Evolutionary conservation across 2,888 invertebrate genomes (phyloP), one percentile per base, ranked within the genome.

Genomic region (Athalia cordata): DNA sequence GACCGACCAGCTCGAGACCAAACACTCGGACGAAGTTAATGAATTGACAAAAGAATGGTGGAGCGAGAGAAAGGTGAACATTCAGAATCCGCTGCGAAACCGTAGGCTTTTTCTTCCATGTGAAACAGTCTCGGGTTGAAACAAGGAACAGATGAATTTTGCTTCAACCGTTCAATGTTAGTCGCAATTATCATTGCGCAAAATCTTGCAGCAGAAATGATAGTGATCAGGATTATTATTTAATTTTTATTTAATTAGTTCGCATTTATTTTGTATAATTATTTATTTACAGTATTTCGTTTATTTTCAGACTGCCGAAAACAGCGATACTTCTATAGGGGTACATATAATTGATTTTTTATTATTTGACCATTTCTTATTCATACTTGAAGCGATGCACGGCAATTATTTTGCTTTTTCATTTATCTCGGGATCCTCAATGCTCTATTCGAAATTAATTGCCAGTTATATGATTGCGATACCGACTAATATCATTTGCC

Each of bases 1-100:
- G 81, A 85, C 82, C 11, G 85, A 84, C 13, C 86, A 86, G 9
- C 74, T 89, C 9, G 86, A 87, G 79, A 81, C 80, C 4, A 87
- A 87, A 78, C 87, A 89, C 50, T 86, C 86, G 47, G 84, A 87
- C 49, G 87, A 89, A 78, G 80, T 89, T 55, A 85, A 82, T 74
- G 88, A 87, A 82, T 83, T 89, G 74, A 90, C 86, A 62, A 88
- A 85, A 65, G 90, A 91, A 80, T 91, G 91, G 91, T 86, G 86
- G 72, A 87, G 86, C 64, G 90, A 91, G 83, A 85, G 89, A 82
- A 88, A 86, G 85, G 91, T 91, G 29, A 29, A 29, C 29, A 29
- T 29, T 29, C 29, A 29, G 29, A 29, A 29, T 29, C 29, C 29
- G 29, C 29, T 0, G 29, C 2, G 29, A 29, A 29, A 29, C 29